A percentile compares a stretch with the other conserved stretches of the same genome.
Conservation (phyloP, 2,797 vertebrate species). For the Amazona finschi region DNA sequence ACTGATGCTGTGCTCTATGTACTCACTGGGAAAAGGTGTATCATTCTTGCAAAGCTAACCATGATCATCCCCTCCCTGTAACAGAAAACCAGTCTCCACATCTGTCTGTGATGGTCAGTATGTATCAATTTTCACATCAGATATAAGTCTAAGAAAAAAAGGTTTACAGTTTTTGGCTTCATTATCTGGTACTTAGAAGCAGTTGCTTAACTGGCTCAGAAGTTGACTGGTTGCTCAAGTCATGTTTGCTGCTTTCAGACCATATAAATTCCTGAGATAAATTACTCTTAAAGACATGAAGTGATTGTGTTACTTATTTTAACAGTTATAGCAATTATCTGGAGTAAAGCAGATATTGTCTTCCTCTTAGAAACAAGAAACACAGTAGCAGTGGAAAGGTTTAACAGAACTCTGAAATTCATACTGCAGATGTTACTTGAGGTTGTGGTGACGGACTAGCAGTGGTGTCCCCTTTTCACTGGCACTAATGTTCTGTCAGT, state of each 20-base stretch:
- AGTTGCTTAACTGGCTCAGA: not conserved
- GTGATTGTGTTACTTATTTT: not conserved
- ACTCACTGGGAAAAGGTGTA: not conserved
- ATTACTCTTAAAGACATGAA: not conserved
- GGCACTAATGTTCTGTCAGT: not conserved
- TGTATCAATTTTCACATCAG: not conserved
- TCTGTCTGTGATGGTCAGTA: not conserved
- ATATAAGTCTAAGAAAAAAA: not conserved
- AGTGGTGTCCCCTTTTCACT: not conserved
- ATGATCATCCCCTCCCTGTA: not conserved
- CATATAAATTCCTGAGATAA: not conserved
- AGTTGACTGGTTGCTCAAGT: not conserved
- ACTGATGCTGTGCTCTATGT: not conserved
- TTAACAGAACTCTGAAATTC: not conserved
- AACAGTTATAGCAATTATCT: not conserved
- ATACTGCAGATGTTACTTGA: not conserved
- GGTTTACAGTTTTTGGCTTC: not conserved
- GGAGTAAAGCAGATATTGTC: not conserved
- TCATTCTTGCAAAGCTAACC: not conserved
- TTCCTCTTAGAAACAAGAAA: not conserved
- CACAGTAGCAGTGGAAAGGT: not conserved
- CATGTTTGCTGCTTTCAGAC: not conserved
- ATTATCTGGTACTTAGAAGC: not conserved
- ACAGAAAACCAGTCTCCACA: not conserved
- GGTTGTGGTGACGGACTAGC: not conserved